Base-by-base conservation (phyloP, 92 coral and sea anemone genomes). In the Porites evermanni region DNA sequence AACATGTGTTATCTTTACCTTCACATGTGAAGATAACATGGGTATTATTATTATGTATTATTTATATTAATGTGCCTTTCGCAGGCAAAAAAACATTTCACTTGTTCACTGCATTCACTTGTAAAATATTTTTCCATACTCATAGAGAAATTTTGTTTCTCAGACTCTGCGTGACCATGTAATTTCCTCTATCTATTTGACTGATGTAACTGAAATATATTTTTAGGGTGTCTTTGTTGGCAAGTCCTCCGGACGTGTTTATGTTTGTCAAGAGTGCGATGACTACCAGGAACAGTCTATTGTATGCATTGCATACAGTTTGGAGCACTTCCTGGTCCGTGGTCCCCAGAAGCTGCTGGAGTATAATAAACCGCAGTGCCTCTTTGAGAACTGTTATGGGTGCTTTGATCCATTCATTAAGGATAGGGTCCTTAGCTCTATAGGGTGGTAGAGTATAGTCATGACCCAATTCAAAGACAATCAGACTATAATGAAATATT, bases 371-470 rank as follows among this genome's bases (percentile, higher is more conserved):
- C 94, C 98, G 18, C 95, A 94, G 84, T 92, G 98, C 53, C 72
- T 94, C 72, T 88, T 94, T 80, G 98, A 94, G 12, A 94, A 94
- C 91, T 94, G 95, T 72, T 94, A 94, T 75, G 98, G 98, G 7
- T 94, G 98, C 79, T 94, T 94, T 83, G 98, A 94, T 38, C 98
- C 98, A 6, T 84, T 94, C 75, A 90, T 94, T 18, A 94, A 94
- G 86, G 98, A 94, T 72, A 86, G 98, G 61, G 98, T 94, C n/a
- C 80, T 94, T 9, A 86, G 79, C 61, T 94, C 98, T 63, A 90
- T 94, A 77, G 95, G 95, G 1, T 74, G 89, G 29, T 91, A 88
- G 80, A 52, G 71, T 20, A 17, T 19, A n/a, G 1, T 7, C 56
- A 32, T 21, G 6, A 18, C 16, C 4, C 20, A 70, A 32, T 24